Percentiles rank a stretch among this genome's conserved stretches.
phyloP scores from a whole-genome alignment of 2,888 invertebrate genomes.

The Sialis fuliginosa region DNA sequence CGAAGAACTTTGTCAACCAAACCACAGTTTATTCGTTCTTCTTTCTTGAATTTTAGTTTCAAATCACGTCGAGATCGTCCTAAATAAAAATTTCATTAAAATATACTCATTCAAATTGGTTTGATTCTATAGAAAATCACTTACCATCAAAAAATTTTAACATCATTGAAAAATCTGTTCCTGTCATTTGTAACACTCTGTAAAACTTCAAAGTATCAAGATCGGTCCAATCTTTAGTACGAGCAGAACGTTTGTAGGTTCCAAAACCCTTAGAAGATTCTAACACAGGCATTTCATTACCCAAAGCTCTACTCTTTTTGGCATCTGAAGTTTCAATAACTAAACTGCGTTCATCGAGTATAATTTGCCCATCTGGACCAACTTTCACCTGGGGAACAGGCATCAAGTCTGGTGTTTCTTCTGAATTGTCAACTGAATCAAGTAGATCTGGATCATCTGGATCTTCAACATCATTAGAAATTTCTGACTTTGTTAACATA shows the following conservation, averaged over 20 bases:
- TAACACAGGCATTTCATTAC: slow-evolving; percentile 35
- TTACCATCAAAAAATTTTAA: slow-evolving; percentile 46
- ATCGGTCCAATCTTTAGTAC: slow-evolving; percentile 56
- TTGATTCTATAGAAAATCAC: no score
- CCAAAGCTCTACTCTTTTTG: slow-evolving; percentile 32
- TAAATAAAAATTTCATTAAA: slow-evolving; percentile 16
- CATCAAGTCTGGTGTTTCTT: slow-evolving; percentile 27
- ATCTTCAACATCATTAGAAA: slow-evolving; percentile 6
- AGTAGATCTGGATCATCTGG: slow-evolving; percentile 10
- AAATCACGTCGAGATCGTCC: slow-evolving; percentile 62
- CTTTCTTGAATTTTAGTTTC: slow-evolving; percentile 85
- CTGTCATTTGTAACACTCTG: slow-evolving; percentile 71
- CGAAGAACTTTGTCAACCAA: slow-evolving; percentile 60
- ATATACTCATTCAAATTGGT: no score
- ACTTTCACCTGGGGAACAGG: slow-evolving; percentile 74
- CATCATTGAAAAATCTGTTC: slow-evolving; percentile 89
- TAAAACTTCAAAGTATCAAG: slow-evolving; percentile 82
- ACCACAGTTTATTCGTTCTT: slow-evolving; percentile 58
- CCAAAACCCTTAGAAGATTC: slow-evolving; percentile 40
- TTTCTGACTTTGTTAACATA: background rate
- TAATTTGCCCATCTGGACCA: slow-evolving; percentile 67
- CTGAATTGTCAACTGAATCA: slow-evolving; percentile 8
- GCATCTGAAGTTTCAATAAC: slow-evolving; percentile 56
- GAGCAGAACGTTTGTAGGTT: slow-evolving; percentile 44
- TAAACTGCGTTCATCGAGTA: slow-evolving; percentile 71